Evolutionary conservation across 2,888 invertebrate genomes (phyloP).

Genomic region (Anarsia innoxiella): DNA sequence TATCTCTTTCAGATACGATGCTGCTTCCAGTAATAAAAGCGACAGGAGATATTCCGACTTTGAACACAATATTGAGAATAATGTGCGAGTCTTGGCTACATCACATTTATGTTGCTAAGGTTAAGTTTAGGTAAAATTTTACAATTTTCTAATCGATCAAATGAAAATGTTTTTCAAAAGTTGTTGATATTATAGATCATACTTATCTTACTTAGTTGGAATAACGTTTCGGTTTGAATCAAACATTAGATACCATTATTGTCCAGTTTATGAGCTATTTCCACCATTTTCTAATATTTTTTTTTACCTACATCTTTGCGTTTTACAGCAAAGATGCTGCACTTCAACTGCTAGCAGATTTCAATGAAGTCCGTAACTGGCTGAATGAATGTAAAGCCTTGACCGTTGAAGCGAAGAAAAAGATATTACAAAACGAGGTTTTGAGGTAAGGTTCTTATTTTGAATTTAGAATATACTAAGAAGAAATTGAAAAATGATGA

Average conservation of each 20-base stretch:
- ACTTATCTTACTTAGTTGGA: too few species aligned
- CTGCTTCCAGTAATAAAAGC: conserved; percentile 85
- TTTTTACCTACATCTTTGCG: too few species aligned
- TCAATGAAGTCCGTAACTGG: conserved; percentile 86
- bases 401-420: conserved; percentile 67
- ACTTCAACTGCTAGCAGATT: conserved; percentile 85
- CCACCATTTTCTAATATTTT: too few species aligned
- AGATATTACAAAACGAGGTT: conserved; percentile 78
- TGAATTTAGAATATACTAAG: too few species aligned
- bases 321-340: conserved; percentile 79
- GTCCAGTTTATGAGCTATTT: too few species aligned
- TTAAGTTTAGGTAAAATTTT: conserved; percentile 88
- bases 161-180: too few species aligned
- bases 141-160: too few species aligned
- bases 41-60: conserved; percentile 81
- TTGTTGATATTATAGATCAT: too few species aligned
- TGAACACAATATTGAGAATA: conserved; percentile 85
- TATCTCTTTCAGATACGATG: conserved; percentile 78
- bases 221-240: too few species aligned
- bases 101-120: conserved; percentile 86
- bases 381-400: conserved; percentile 77
- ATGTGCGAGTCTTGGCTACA: conserved; percentile 93
- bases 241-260: too few species aligned
- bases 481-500: too few species aligned
- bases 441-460: conserved; percentile 70